Evolutionary conservation across 2,888 invertebrate species (phyloP), one percentile per base, ranked within the genome.

Genomic region (Brachycybe producta): DNA sequence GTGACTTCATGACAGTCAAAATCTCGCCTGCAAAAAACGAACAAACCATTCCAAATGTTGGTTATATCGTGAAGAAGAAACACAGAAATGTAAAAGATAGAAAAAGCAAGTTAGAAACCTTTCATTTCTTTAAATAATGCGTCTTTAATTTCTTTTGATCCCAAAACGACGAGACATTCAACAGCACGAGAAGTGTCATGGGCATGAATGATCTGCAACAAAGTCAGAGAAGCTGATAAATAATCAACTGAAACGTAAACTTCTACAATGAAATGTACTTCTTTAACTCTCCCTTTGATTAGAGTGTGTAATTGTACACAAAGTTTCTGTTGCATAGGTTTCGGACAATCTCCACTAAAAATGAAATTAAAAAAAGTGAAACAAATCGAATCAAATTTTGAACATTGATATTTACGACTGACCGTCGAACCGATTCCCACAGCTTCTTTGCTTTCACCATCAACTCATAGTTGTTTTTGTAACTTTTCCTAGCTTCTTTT

Each of bases 141-240:
- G 34, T 61, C 58, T 40, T 63, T 61, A 47, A 68, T 64, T 24
- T 62, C 61, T 23, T 59, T 57, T 11, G 59, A 56, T 3, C 67
- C 68, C 8, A 58, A 54, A 52, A 68, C 64, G 40, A 72, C 59
- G 30, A 73, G 58, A 56, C 69, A 70, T 60, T 73, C 71, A 44
- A 73, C 62, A 2, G 73, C 69, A 39, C 73, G 61, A 2, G 67
- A 66, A 23, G 71, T 71, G 58, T 72, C 73, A 58, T 73, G 73
- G 38, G 65, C 61, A 54, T 60, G 62, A 30, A 65, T 28, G 5
- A 47, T 8, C 47, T 47, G 28, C 19, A 44, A 17, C n/a, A 11
- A 24, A n/a, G 8, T 27, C 23, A 41, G 17, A 23, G 7, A 24
- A n/a, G n/a, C n/a, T 23, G 4, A 23, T 11, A 23, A 41, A 21